Conservation (phyloP, 2,113 vertebrate species). For the Clarias batrachus region DNA sequence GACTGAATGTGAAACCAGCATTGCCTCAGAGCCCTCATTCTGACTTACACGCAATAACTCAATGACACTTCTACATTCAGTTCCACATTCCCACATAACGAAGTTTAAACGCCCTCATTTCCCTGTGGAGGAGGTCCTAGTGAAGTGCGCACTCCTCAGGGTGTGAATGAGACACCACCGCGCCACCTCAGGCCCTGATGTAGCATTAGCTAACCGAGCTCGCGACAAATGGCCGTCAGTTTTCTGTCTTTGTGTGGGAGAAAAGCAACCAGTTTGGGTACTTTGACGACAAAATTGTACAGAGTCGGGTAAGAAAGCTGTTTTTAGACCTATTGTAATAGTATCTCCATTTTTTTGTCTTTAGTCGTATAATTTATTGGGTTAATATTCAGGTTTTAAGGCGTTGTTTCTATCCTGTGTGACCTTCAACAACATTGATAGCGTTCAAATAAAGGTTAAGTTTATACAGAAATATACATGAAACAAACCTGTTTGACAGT, state of each 20-base stretch:
- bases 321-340: neutral
- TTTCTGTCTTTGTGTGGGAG: conserved; percentile 41
- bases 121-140: neutral
- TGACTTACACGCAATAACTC: neutral
- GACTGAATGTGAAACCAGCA: neutral
- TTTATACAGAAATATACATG: neutral
- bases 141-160: conserved; percentile 1
- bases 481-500: neutral
- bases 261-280: conserved; percentile 24
- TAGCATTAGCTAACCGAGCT: conserved; percentile 20
- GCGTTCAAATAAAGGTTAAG: neutral
- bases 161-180: conserved; percentile 14
- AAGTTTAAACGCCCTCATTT: neutral
- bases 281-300: conserved; percentile 33
- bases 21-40: neutral
- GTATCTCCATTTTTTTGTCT: neutral
- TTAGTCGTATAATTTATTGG: neutral
- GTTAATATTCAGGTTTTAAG: neutral
- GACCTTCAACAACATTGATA: neutral
- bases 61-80: neutral
- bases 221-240: conserved; percentile 54
- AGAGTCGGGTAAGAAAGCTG: conserved; percentile 43
- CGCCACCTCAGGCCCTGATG: neutral
- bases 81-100: neutral
- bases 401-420: neutral